These are phyloP conservation scores for Coelopa frigida DNA, from an alignment of 1,140 invertebrate species.

Conservation along the genomic window DNA sequence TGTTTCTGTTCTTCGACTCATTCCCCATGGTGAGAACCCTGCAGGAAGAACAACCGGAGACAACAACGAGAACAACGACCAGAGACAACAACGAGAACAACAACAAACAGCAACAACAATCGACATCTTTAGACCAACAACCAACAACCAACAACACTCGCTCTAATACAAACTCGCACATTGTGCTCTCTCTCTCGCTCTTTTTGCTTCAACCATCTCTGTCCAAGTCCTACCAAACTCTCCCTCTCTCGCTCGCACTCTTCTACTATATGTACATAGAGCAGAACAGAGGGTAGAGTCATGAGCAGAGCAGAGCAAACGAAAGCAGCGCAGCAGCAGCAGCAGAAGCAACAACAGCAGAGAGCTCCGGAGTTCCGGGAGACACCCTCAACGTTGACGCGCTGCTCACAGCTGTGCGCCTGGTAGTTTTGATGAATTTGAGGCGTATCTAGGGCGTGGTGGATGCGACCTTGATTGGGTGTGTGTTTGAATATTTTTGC, in stretches of 20 bases:
- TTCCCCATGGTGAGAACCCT: no score
- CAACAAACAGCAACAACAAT: conserved; percentile 2
- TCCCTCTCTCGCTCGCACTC: conserved; percentile 3
- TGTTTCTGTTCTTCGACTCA: no score
- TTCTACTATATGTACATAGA: neutral
- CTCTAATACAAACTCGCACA: no score
- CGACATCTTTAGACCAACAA: neutral
- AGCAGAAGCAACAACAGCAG: neutral
- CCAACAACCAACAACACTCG: conserved; percentile 1
- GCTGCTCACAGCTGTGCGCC: conserved; percentile 20
- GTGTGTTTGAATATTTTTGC: no score
- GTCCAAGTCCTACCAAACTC: no score
- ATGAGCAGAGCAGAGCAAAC: no score
- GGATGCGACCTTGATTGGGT: conserved; percentile 21
- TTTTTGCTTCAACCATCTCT: neutral
- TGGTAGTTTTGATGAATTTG: conserved; percentile 30
- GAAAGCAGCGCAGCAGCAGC: neutral
- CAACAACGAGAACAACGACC: neutral
- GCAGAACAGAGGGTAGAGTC: no score
- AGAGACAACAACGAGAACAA: conserved; percentile 4
- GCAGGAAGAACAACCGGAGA: neutral
- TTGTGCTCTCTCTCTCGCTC: conserved; percentile 4
- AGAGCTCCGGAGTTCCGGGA: no score
- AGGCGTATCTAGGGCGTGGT: conserved; percentile 40
- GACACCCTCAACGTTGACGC: no score